Base-by-base conservation (phyloP, 2,888 invertebrate species). In the Drosophila pegasa region DNA sequence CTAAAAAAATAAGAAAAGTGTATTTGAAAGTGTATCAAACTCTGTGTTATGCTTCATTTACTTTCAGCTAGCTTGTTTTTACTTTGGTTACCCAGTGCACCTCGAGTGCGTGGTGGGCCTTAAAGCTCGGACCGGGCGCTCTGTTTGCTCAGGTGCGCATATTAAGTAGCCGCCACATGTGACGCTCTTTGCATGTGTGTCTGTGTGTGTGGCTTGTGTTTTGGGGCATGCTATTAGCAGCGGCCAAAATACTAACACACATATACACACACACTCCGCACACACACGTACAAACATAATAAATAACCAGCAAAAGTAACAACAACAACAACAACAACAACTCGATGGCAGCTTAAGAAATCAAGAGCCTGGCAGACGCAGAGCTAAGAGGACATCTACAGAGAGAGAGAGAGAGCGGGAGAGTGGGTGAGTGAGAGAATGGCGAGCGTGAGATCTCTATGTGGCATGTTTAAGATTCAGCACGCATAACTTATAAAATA, bases 401-500 rank as follows among this genome's bases (percentile, higher is more conserved):
- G 55, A 52, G 31, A 27, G 37, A 16, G 20, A 20, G 7, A 51
- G 27, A 48, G 16, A 10, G 3, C 5, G 22, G 3, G 18, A 22
- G n/a, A n/a, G 29, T 20, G 37, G 16, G 40, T 12, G n/a, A 35
- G 31, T 7, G 22, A 56, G 22, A 41, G 37, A 25, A 8, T 5
- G 2, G 35, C 8, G 22, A 9, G 18, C 33, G 40, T 9, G 54
- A 61, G 74, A 74, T 78, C 58, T 68, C 62, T 75, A 48, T 65
- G 64, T 41, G 56, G 75, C 75, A 63, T 80, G 71, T 71, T 87
- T 85, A 75, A 79, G 83, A 88, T 85, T 87, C 88, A 75, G 57
- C 66, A 64, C 74, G 76, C 86, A 88, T 82, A 77, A 75, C 84
- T 79, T 87, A 87, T 88, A 75, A 88, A 88, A 87, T 88, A 79